These are phyloP conservation scores for Aleiodes testaceus DNA, from an alignment of 2,888 invertebrate species.

Conservation along the genomic window DNA sequence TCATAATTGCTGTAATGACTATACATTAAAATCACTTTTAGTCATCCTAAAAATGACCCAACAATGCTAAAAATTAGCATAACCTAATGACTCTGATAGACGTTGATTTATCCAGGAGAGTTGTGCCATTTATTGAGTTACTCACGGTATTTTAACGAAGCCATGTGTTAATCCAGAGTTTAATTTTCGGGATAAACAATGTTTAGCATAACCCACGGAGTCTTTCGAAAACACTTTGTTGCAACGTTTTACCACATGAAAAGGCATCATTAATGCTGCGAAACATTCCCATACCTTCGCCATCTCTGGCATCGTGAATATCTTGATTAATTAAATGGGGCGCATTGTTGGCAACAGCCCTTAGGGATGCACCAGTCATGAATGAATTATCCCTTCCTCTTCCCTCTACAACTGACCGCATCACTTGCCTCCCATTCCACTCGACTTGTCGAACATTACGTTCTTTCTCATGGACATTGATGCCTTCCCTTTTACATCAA, in stretches of 20 bases:
- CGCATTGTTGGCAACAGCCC: slow-evolving; percentile 61
- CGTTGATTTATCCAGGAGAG: slow-evolving; percentile 61
- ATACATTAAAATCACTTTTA: too few relatives aligned
- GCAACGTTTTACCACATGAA: slow-evolving; percentile 1
- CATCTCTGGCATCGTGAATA: slow-evolving; percentile 56
- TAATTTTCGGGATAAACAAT: slow-evolving; percentile 49
- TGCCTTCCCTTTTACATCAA: slow-evolving; percentile 7
- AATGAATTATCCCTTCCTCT: slow-evolving; percentile 63
- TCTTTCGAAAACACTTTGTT: slow-evolving; percentile 5
- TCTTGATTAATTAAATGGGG: slow-evolving; percentile 66
- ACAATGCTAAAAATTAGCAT: slow-evolving; percentile 6
- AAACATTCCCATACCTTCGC: too few relatives aligned
- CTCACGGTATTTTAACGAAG: slow-evolving; percentile 54
- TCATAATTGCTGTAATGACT: too few relatives aligned
- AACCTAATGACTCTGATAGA: slow-evolving; percentile 46
- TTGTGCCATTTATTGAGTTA: slow-evolving; percentile 58
- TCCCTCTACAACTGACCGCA: slow-evolving; percentile 53
- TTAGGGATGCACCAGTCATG: slow-evolving; percentile 59
- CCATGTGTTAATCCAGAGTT: slow-evolving; percentile 60
- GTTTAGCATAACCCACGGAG: slow-evolving; percentile 27
- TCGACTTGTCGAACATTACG: slow-evolving; percentile 25
- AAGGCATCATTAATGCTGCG: slow-evolving; percentile 18
- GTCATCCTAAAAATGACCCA: too few relatives aligned
- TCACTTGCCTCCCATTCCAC: slow-evolving; percentile 38
- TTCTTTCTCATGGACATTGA: slow-evolving; percentile 26